Evolutionary conservation across 2,888 invertebrate genomes (phyloP), one percentile per base, ranked within the genome.

Genomic region (Dryobotodes eremita): DNA sequence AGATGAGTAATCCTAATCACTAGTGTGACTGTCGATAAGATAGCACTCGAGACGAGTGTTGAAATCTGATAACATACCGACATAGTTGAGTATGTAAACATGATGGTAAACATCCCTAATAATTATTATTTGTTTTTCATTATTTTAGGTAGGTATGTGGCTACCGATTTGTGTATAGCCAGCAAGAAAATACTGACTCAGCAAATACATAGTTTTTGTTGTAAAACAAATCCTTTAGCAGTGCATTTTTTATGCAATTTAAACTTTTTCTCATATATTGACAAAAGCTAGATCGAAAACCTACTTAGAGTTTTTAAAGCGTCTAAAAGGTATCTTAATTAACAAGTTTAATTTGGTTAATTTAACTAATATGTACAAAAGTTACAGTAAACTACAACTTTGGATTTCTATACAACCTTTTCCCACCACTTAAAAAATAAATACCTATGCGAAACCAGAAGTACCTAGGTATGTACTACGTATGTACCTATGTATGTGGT

Each of bases 41-140:
- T 74, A 66, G 10, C 53, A 31, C 17, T n/a, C 36, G 46, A 26
- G 7, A 17, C 59, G 8, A 15, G 26, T 70, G 84, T 55, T 48
- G 69, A 15, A 78, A 80, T 80, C 84, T 79, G 80, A 84, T 81
- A 70, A 64, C 62, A 17, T 15, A 26, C 20, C 46, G 36, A 59
- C n/a, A 57, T 69, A 62, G 31, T 48, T 57, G 64, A 62, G 8
- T 11, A 55, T 36, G 61, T 46, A 36, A 65, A 65, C 57, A 82
- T 74, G 48, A 31, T 31, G 13, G 31, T 73, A 42, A 70, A 53
- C 20, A 46, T 61, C 8, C 13, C 2, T 31, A 26, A 15, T 26
- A 23, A 31, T 42, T 4, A 31, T 36, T 7, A n/a, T 31, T 57
- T 31, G 36, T 57, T 80, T 48, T 50, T 59, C 57, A 71, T 50